These are phyloP conservation scores for Cataglyphis cursor DNA, from an alignment of 2,888 invertebrate genomes.

Conservation along the genomic window DNA sequence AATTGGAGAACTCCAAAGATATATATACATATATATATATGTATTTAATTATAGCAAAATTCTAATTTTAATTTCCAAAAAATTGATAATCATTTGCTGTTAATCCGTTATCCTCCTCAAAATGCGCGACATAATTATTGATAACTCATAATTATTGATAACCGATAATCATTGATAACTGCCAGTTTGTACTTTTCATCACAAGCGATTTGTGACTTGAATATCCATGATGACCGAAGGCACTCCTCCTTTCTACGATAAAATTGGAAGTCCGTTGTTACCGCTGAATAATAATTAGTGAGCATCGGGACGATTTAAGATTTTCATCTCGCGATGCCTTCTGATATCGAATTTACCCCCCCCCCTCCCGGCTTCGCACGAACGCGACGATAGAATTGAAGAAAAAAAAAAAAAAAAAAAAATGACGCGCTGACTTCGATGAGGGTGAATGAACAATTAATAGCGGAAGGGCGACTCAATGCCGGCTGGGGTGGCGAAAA, in stretches of 20 bases:
- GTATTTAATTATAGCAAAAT: neutral
- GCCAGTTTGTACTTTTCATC: neutral
- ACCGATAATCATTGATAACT: slow-evolving; percentile 9
- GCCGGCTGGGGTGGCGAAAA: slow-evolving; percentile 32
- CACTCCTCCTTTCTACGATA: neutral
- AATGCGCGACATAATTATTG: neutral
- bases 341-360: slow-evolving; percentile 55
- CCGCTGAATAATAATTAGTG: slow-evolving; percentile 42
- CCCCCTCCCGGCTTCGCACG: slow-evolving; percentile 28
- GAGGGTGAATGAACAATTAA: slow-evolving; percentile 73
- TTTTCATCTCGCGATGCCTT: slow-evolving; percentile 52
- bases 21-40: neutral
- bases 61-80: neutral
- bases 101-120: neutral
- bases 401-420: neutral
- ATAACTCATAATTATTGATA: too few species aligned
- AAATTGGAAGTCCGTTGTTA: slow-evolving; percentile 15
- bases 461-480: slow-evolving; percentile 37
- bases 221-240: neutral
- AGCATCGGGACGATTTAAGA: slow-evolving; percentile 27
- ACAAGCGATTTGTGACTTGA: neutral
- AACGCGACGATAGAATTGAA: slow-evolving; percentile 56
- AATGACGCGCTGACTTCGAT: slow-evolving; percentile 58
- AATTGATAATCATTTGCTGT: neutral
- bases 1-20: neutral